phyloP scores from a whole-genome alignment of 1,140 invertebrate genomes.

The Protaetia brevitarsis region DNA sequence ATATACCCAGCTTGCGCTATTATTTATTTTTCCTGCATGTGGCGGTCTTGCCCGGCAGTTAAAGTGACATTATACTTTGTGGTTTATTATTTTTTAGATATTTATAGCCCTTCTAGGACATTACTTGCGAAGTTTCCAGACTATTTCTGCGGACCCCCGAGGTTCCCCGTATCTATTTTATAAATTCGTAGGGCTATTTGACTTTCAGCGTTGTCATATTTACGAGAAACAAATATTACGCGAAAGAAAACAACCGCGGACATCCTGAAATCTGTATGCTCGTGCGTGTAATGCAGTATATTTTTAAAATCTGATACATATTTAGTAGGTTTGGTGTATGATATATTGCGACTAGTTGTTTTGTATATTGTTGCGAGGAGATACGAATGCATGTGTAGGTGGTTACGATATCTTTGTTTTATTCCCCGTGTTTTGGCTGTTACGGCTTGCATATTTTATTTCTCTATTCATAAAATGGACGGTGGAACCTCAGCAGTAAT shows the following conservation, averaged over 20 bases:
- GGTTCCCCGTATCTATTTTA: background rate
- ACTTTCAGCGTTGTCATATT: slow-evolving; percentile 2
- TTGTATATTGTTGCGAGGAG: background rate
- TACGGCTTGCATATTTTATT: background rate
- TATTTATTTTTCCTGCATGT: background rate
- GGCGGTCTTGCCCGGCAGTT: background rate
- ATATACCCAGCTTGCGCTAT: background rate
- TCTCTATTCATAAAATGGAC: background rate
- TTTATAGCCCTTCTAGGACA: slow-evolving; percentile 4
- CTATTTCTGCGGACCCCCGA: slow-evolving; percentile 2
- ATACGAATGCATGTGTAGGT: no score
- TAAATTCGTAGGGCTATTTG: slow-evolving; percentile 11
- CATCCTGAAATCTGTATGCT: background rate
- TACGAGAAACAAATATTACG: slow-evolving; percentile 6
- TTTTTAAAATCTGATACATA: slow-evolving; percentile 15
- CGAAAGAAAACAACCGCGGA: background rate
- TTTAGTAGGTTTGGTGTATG: background rate
- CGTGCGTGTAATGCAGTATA: background rate
- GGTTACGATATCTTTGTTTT: background rate
- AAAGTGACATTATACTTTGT: background rate
- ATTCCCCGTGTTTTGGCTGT: background rate
- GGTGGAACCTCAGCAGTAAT: background rate
- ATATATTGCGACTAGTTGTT: background rate
- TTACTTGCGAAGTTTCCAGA: slow-evolving; percentile 9
- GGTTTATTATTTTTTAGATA: slow-evolving; percentile 16